Percentiles rank a stretch among this genome's conserved stretches.
Conservation (phyloP, 2,113 vertebrate species). For the Misgurnus anguillicaudatus region DNA sequence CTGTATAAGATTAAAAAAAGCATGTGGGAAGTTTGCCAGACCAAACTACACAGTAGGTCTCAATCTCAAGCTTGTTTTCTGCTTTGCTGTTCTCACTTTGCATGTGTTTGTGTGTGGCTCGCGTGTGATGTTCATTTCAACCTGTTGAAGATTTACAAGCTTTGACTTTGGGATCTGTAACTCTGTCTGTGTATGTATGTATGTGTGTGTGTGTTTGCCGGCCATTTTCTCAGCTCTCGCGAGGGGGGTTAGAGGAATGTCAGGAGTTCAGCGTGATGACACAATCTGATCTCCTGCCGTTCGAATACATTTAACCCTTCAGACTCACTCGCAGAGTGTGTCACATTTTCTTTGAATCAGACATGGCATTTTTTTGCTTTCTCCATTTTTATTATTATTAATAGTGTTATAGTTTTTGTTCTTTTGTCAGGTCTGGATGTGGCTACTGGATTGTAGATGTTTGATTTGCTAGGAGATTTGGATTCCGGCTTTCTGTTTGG, state of each 20-base stretch:
- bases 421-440: constrained; percentile 17
- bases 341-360: not conserved
- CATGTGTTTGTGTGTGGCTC: constrained; percentile 27
- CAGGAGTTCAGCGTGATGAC: constrained; percentile 58
- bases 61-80: constrained; percentile 65
- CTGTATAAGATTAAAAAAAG: constrained; percentile 62
- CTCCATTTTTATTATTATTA: not conserved
- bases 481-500: not conserved
- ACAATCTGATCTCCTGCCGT: constrained; percentile 59
- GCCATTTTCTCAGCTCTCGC: constrained; percentile 3
- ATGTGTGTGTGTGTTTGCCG: not conserved
- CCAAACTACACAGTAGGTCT: constrained; percentile 75
- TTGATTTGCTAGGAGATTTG: not conserved
- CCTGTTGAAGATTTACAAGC: constrained; percentile 52
- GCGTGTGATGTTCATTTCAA: not conserved
- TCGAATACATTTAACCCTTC: constrained; percentile 61
- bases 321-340: not conserved
- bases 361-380: not conserved
- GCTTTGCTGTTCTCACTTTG: constrained; percentile 46
- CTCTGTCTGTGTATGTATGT: not conserved
- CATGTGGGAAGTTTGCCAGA: constrained; percentile 71
- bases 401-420: not conserved
- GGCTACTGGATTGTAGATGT: not conserved
- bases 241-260: constrained; percentile 54
- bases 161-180: constrained; percentile 44